Evolutionary conservation across 2,888 invertebrate genomes (phyloP).

Genomic region (Brenthis ino): DNA sequence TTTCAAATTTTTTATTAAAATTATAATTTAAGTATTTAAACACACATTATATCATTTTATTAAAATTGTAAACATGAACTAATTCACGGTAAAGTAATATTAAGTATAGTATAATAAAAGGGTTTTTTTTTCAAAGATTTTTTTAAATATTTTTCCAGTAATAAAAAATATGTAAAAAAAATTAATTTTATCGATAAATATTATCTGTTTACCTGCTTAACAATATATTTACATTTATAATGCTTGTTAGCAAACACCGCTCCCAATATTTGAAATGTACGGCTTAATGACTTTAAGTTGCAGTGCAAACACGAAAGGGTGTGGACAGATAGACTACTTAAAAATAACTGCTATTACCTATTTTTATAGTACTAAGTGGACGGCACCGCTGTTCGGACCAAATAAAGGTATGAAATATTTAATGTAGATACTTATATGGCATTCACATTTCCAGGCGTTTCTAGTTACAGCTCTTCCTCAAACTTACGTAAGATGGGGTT

Average conservation of each 20-base stretch:
- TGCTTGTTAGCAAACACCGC: slow-evolving; percentile 24
- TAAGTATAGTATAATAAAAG: no score
- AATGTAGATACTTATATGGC: slow-evolving; percentile 14
- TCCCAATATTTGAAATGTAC: slow-evolving; percentile 38
- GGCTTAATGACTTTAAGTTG: slow-evolving; percentile 24
- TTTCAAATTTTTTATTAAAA: no score
- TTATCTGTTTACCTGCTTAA: slow-evolving; percentile 18
- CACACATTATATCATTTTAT: no score
- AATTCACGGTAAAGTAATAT: no score
- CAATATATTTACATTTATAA: slow-evolving; percentile 31
- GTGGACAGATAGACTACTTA: slow-evolving; percentile 33
- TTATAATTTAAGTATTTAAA: no score
- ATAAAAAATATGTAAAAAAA: neutral
- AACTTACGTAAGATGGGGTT: slow-evolving; percentile 50
- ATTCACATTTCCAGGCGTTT: slow-evolving; percentile 27
- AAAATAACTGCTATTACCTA: slow-evolving; percentile 30
- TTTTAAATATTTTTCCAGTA: no score
- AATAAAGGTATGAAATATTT: slow-evolving; percentile 31
- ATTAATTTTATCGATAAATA: neutral
- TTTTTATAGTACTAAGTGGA: slow-evolving; percentile 33
- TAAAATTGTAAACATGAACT: no score
- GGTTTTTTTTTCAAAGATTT: no score
- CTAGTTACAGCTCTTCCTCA: slow-evolving; percentile 33
- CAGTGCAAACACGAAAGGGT: slow-evolving; percentile 31
- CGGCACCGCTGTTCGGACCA: slow-evolving; percentile 24